Conservation (phyloP, 2,888 invertebrate species). For the Euclidia mi region DNA sequence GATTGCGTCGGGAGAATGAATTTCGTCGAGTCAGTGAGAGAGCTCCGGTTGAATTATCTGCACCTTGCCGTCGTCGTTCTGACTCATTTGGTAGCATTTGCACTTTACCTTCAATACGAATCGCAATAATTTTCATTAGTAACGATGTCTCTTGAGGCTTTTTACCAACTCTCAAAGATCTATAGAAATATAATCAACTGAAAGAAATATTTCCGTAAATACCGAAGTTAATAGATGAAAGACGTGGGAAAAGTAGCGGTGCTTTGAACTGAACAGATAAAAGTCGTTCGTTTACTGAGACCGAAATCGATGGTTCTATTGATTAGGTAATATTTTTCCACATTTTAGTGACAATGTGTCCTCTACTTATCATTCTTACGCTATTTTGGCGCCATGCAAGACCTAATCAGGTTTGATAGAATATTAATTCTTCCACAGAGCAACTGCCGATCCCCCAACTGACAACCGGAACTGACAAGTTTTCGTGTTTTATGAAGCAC, state of each 20-base stretch:
- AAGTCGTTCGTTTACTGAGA: conserved; percentile 30
- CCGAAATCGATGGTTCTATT: conserved; percentile 5
- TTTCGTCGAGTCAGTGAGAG: conserved; percentile 72
- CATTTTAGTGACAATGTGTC: too few relatives aligned
- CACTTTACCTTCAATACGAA: conserved; percentile 73
- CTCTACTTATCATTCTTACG: too few relatives aligned
- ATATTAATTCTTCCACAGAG: too few relatives aligned
- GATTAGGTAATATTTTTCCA: too few relatives aligned
- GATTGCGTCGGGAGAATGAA: conserved; percentile 72
- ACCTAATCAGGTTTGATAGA: too few relatives aligned
- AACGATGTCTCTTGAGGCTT: conserved; percentile 55
- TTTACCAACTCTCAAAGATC: conserved; percentile 47
- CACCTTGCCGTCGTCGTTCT: conserved; percentile 73
- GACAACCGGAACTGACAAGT: too few relatives aligned
- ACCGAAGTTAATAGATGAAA: conserved; percentile 48
- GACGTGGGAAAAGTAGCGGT: conserved; percentile 21
- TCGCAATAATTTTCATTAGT: conserved; percentile 72
- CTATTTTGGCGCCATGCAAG: too few relatives aligned
- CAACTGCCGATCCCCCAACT: too few relatives aligned
- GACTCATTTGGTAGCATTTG: conserved; percentile 78
- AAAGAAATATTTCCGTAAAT: conserved; percentile 45
- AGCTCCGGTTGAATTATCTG: conserved; percentile 77
- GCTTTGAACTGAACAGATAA: conserved; percentile 41
- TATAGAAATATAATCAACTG: conserved; percentile 48
- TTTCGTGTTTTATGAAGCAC: too few relatives aligned